A percentile compares a stretch with the other conserved stretches of the same genome.
These are phyloP conservation scores for Anomalospiza imberbis DNA, from an alignment of 2,797 vertebrate genomes.

Conservation along the genomic window DNA sequence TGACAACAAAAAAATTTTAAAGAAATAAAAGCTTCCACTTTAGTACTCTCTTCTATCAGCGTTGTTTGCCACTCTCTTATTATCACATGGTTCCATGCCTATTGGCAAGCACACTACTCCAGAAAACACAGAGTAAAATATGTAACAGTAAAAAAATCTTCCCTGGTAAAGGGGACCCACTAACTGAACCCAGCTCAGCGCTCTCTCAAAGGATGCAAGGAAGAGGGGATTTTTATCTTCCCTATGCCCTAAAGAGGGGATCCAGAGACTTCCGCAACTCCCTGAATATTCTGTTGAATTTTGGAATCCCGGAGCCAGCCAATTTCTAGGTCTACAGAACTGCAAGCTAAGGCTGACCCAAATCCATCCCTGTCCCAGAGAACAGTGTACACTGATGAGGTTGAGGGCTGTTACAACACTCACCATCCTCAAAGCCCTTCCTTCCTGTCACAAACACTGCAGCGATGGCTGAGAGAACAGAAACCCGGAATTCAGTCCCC, in stretches of 20 bases:
- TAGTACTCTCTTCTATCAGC: not conserved
- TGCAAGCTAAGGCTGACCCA: not conserved
- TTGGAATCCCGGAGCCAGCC: not conserved
- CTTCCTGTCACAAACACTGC: not conserved
- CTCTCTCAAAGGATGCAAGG: not conserved
- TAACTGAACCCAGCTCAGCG: not conserved
- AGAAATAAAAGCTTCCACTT: not conserved
- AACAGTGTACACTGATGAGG: fast-evolving
- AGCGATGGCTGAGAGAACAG: fast-evolving
- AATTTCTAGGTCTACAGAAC: not conserved
- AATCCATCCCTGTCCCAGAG: not conserved
- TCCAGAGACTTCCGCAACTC: not conserved
- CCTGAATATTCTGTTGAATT: not conserved
- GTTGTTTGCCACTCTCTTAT: not conserved
- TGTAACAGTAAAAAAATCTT: not conserved
- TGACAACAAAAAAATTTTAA: not conserved
- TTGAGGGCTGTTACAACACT: not conserved
- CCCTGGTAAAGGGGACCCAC: not conserved
- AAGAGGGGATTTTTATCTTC: not conserved
- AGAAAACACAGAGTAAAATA: not conserved
- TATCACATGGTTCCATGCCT: not conserved
- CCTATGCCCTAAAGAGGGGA: fast-evolving
- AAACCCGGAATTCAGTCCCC: not conserved
- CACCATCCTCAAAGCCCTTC: not conserved
- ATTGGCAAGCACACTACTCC: not conserved